Base-by-base conservation (phyloP, 1,140 invertebrate species). In the Chelonus insularis region DNA sequence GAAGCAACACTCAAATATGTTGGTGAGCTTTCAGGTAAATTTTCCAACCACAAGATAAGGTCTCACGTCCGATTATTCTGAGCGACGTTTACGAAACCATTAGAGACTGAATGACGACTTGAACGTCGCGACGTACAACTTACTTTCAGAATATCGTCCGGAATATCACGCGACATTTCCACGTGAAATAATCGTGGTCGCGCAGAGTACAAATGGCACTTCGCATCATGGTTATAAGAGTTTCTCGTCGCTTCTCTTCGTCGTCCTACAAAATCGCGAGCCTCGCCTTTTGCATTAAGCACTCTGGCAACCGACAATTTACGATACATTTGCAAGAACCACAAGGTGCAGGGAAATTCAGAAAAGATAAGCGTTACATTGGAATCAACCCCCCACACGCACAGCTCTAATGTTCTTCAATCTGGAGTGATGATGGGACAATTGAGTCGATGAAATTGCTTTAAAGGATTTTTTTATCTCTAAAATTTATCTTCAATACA, bases 241-340 rank as follows among this genome's bases (percentile, higher is more conserved):
- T 41, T 9, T 41, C 54, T 57, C 37, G 6, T 43, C 6, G 11
- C 2, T 48, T 9, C 21, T 18, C 21, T 23, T 25, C 8, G 20
- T 32, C 52, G 34, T 61, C 54, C 18, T 61, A 50, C 51, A 61
- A 52, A 54, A 64, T 20, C 56, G 57, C 52, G 23, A 37, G 50
- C 58, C 50, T 66, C 68, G 57, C 68, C 69, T 69, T 67, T 66
- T 72, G 70, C 77, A 80, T 80, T 79, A 79, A 79, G 76, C 74
- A 78, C 78, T 80, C 72, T 67, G 72, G 71, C 57, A 51, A 70
- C 72, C 72, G 75, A 80, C 79, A 79, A 81, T 81, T 81, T 81
- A 67, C 72, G 74, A 80, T 80, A 81, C 78, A 81, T 80, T 81
- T 80, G 72, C 72, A 69, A 69, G 68, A 62, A 64, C 56, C 34